Conservation (phyloP, 2,113 vertebrate species). For the Haliaeetus leucogaster region DNA sequence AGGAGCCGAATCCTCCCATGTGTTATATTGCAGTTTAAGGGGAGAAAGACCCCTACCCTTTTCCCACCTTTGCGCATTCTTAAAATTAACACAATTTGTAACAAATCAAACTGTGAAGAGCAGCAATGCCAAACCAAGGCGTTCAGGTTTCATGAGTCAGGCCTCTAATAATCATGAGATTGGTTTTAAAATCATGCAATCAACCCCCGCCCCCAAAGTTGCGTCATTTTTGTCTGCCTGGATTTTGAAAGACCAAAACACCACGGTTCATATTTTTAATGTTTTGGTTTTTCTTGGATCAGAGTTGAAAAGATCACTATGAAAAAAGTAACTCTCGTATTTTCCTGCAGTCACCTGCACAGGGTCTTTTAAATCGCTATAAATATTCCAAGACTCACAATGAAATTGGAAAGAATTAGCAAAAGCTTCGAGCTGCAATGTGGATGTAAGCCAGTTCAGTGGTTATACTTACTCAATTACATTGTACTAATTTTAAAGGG, state of each 20-base stretch:
- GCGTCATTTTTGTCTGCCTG: background rate
- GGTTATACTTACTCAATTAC: background rate
- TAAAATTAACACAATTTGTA: background rate
- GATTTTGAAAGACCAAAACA: background rate
- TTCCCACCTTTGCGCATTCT: background rate
- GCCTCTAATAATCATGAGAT: background rate
- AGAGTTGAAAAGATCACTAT: background rate
- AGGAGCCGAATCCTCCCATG: background rate
- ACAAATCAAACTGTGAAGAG: background rate
- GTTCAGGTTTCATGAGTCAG: background rate
- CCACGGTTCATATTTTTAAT: background rate
- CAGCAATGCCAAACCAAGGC: background rate
- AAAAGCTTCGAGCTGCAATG: background rate
- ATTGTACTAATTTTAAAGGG: background rate
- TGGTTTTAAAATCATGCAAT: background rate
- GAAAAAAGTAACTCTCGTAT: background rate
- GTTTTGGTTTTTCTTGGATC: background rate
- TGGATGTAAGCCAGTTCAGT: background rate
- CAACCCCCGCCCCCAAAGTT: background rate
- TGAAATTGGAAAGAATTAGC: background rate
- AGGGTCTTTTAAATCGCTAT: background rate
- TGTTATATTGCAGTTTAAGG: accelerated
- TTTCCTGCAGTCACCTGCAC: background rate
- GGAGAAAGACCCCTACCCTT: background rate
- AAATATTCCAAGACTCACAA: background rate